phyloP scores from a whole-genome alignment of 2,797 vertebrate species.

The Hypotaenidia okinawae region DNA sequence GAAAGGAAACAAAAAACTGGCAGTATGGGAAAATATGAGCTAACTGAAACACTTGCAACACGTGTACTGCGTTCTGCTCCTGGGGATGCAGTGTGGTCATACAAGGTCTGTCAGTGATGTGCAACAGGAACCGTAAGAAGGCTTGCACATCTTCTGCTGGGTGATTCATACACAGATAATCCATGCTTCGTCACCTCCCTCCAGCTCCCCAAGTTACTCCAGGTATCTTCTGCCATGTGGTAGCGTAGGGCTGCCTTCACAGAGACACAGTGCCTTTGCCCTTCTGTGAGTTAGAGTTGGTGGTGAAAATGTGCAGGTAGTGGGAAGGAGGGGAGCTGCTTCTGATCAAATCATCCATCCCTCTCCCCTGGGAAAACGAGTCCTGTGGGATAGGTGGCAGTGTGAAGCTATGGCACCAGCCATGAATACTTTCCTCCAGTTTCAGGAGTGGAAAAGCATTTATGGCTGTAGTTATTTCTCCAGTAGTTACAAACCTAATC shows the following conservation, averaged over 20 bases:
- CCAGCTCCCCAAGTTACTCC: accelerated
- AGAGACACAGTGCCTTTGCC: background rate
- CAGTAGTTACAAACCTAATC: background rate
- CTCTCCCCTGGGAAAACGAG: background rate
- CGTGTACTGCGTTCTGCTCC: accelerated
- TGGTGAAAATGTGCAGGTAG: accelerated
- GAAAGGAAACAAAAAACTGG: background rate
- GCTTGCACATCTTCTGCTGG: background rate
- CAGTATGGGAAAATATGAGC: background rate
- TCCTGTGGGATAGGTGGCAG: background rate
- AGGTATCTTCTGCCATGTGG: accelerated
- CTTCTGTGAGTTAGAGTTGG: background rate
- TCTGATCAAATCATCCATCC: background rate
- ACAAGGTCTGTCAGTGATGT: background rate
- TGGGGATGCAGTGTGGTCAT: background rate
- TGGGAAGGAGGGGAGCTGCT: background rate
- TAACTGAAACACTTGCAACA: accelerated
- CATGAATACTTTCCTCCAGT: background rate
- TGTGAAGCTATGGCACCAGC: background rate
- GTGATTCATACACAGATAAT: background rate
- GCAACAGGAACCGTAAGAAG: background rate
- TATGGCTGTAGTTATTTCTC: background rate
- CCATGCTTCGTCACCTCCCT: accelerated
- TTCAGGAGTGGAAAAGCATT: background rate
- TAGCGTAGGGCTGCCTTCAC: accelerated